phyloP scores from a whole-genome alignment of 2,888 invertebrate species.

The Abrostola triplasia region DNA sequence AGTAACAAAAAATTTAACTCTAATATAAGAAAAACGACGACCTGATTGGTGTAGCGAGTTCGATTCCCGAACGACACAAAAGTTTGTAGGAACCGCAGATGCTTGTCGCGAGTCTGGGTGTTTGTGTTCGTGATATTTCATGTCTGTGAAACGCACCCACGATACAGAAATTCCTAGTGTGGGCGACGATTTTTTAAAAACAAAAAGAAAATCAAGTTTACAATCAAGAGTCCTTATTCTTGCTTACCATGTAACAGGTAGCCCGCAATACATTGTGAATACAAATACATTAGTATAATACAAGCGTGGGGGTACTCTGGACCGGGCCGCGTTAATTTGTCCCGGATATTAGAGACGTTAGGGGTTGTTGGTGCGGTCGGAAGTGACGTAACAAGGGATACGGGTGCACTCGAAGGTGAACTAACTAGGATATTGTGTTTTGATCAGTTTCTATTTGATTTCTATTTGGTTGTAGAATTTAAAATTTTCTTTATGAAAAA shows the following conservation, averaged over 20 bases:
- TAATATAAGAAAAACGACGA: too few species aligned
- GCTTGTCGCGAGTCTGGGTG: too few species aligned
- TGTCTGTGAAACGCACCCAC: too few species aligned
- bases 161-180: too few species aligned
- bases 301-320: slow-evolving; percentile 24
- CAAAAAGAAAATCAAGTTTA: slow-evolving; percentile 46
- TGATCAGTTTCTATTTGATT: neutral
- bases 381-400: neutral
- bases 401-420: neutral
- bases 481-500: too few species aligned
- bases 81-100: too few species aligned
- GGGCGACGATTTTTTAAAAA: too few species aligned
- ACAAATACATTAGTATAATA: slow-evolving; percentile 20
- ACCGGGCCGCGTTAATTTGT: slow-evolving; percentile 41
- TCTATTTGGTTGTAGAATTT: too few species aligned
- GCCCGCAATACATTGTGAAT: slow-evolving; percentile 36
- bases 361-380: slow-evolving; percentile 2
- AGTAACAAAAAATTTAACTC: too few species aligned
- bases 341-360: slow-evolving; percentile 29
- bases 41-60: too few species aligned
- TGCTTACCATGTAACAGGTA: slow-evolving; percentile 55
- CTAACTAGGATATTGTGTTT: neutral
- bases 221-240: slow-evolving; percentile 23
- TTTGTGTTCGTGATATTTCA: too few species aligned
- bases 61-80: too few species aligned